These are phyloP conservation scores for Deilephila porcellus DNA, from an alignment of 2,888 invertebrate genomes.

Conservation along the genomic window DNA sequence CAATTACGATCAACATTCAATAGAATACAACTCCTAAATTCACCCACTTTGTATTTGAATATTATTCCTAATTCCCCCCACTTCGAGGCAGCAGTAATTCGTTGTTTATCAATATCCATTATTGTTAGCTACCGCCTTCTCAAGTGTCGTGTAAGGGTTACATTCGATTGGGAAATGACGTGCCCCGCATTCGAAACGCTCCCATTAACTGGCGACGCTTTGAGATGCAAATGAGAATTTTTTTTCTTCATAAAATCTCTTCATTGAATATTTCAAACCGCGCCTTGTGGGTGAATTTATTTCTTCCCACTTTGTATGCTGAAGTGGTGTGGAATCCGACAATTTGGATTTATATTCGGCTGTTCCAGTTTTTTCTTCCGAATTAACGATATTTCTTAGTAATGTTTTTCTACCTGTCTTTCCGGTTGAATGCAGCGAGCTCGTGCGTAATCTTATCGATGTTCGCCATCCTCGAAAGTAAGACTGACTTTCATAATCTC, in stretches of 20 bases:
- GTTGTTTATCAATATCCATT: constrained; percentile 28
- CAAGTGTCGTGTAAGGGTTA: constrained; percentile 74
- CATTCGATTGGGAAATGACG: constrained; percentile 72
- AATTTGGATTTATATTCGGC: constrained; percentile 41
- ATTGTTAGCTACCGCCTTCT: constrained; percentile 42
- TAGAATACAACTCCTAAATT: neutral
- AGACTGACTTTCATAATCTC: neutral
- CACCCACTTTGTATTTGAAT: neutral
- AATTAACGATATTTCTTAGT: constrained; percentile 18
- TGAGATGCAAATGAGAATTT: constrained; percentile 81
- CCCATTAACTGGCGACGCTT: constrained; percentile 79
- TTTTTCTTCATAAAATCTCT: constrained; percentile 75
- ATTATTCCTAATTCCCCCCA: constrained; percentile 5
- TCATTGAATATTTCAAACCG: constrained; percentile 80
- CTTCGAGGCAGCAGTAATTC: neutral
- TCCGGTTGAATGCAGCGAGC: neutral
- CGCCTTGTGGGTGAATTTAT: constrained; percentile 73
- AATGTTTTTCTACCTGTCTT: neutral
- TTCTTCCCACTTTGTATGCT: constrained; percentile 59
- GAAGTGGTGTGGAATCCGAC: constrained; percentile 54
- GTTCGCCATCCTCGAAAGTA: neutral
- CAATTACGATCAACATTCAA: neutral
- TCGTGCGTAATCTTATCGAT: neutral
- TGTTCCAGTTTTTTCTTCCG: constrained; percentile 16
- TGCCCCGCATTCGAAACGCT: constrained; percentile 74